These are phyloP conservation scores for Spisula subtruncata DNA, from an alignment of 2,888 invertebrate genomes.

Conservation along the genomic window DNA sequence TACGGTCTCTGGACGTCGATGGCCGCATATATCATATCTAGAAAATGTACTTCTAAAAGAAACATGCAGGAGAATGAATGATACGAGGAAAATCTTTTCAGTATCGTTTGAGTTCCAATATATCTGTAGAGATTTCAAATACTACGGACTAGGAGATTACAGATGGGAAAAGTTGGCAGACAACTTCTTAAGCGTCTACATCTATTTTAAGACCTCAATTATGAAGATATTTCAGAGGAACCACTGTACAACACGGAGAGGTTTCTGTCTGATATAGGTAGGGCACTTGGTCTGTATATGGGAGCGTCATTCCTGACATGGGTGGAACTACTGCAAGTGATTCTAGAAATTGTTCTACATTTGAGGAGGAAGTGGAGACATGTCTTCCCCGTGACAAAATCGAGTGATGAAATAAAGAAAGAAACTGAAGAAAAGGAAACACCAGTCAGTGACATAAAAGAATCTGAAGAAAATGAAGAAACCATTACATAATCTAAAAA, in stretches of 20 bases:
- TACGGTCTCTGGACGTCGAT: neutral
- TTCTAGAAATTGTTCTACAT: constrained; percentile 16
- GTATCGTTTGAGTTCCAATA: too few species aligned
- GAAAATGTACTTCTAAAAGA: constrained; percentile 23
- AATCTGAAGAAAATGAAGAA: too few species aligned
- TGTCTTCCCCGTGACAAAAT: too few species aligned
- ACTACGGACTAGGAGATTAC: too few species aligned
- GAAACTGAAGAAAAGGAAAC: too few species aligned
- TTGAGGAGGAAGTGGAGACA: neutral
- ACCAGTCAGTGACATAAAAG: too few species aligned
- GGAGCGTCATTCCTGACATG: constrained; percentile 29
- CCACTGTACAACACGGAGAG: constrained; percentile 30
- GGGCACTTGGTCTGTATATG: constrained; percentile 28
- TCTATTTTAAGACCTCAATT: constrained; percentile 34
- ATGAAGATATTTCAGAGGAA: constrained; percentile 32
- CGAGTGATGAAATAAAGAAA: too few species aligned
- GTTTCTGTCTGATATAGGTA: constrained; percentile 38
- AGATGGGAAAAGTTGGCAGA: neutral
- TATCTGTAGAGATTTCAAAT: too few species aligned
- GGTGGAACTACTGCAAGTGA: constrained; percentile 29
- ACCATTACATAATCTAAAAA: too few species aligned
- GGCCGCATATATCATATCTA: constrained; percentile 26
- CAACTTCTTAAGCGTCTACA: constrained; percentile 18
- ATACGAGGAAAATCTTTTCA: too few species aligned
- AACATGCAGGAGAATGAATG: neutral